Evolutionary conservation across 2,888 invertebrate species (phyloP).

Genomic region (Eilema sororculum): DNA sequence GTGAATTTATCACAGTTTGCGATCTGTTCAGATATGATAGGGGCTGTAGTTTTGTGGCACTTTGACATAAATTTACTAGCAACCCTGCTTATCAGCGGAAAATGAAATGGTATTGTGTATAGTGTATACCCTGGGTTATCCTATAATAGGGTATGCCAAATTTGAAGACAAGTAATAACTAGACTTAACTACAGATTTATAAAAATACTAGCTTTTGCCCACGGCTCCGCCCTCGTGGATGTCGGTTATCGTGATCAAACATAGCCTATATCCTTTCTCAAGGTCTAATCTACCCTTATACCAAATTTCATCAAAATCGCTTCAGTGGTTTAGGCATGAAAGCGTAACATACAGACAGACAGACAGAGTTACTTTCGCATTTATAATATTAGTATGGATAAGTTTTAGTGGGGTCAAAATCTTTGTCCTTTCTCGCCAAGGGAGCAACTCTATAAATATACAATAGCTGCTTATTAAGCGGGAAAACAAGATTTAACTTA

Average conservation of each 20-base stretch:
- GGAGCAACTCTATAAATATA: not conserved
- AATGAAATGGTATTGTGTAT: not conserved
- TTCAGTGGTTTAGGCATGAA: too few species aligned
- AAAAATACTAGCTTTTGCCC: too few species aligned
- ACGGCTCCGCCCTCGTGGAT: too few species aligned
- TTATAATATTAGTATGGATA: too few species aligned
- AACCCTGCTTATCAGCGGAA: not conserved
- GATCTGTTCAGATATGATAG: conserved; percentile 1
- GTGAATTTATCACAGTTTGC: not conserved
- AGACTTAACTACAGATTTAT: not conserved
- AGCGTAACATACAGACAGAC: too few species aligned
- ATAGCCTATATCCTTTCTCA: too few species aligned
- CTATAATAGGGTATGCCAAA: not conserved
- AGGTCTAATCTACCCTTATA: too few species aligned
- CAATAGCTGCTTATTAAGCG: not conserved
- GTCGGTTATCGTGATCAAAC: too few species aligned
- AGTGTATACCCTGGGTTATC: too few species aligned
- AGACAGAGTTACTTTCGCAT: too few species aligned
- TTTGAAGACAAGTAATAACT: not conserved
- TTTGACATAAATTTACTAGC: not conserved
- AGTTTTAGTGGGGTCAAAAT: too few species aligned
- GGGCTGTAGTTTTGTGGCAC: not conserved
- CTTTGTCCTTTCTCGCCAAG: not conserved
- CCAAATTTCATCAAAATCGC: too few species aligned
- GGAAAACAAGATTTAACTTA: not conserved